phyloP scores from a whole-genome alignment of 2,113 vertebrate genomes.

The Thalassarche chlororhynchos region DNA sequence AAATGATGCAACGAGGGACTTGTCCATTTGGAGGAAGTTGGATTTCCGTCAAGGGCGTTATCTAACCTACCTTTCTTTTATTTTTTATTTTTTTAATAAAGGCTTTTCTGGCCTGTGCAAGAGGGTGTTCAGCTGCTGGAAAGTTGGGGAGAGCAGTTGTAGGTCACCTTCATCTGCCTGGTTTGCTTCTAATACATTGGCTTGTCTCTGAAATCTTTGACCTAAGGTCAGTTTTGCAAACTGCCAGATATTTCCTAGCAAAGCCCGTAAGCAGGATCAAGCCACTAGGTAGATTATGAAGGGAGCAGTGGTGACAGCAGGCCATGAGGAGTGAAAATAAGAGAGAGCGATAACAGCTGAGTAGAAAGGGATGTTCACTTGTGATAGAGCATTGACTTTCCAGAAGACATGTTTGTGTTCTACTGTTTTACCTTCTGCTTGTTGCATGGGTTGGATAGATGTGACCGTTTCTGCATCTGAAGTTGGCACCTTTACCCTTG shows the following conservation, averaged over 20 bases:
- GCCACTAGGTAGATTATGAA: neutral
- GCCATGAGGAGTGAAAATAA: neutral
- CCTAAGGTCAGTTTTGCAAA: neutral
- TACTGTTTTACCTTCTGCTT: neutral
- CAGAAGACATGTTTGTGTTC: neutral
- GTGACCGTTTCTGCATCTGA: neutral
- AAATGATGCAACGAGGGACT: slow-evolving; percentile 68
- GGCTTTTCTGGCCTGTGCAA: neutral
- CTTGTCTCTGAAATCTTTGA: neutral
- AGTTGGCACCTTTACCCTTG: neutral
- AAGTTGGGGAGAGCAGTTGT: neutral
- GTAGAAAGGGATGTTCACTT: neutral
- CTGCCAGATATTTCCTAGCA: neutral
- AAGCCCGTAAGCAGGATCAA: neutral
- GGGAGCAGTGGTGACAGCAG: neutral
- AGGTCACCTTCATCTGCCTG: neutral
- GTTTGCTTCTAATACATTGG: neutral
- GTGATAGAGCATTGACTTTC: neutral
- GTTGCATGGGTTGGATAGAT: neutral
- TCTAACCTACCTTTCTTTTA: neutral
- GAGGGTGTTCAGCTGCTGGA: neutral
- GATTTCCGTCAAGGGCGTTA: slow-evolving; percentile 44
- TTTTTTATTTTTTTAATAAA: neutral
- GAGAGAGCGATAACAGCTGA: neutral
- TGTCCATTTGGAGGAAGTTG: slow-evolving; percentile 63